These are phyloP conservation scores for Chalcosyrphus nemorum DNA, from an alignment of 2,888 invertebrate genomes.

Conservation along the genomic window DNA sequence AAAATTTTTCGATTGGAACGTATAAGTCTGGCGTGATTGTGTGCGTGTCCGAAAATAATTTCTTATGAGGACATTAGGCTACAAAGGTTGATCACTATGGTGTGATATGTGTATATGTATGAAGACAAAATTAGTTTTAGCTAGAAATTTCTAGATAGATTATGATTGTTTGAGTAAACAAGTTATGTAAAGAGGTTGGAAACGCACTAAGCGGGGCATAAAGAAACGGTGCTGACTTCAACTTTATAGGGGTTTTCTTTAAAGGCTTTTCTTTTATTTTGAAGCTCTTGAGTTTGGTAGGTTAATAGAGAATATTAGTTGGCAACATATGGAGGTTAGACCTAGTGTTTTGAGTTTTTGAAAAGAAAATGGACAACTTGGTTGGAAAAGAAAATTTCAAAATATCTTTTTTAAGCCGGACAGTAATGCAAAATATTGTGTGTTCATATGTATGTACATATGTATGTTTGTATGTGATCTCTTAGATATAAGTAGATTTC, in stretches of 20 bases:
- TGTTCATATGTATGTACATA: too few relatives aligned
- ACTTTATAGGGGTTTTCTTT: slow-evolving; percentile 25
- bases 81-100: slow-evolving; percentile 11
- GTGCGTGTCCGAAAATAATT: slow-evolving; percentile 28
- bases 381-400: too few relatives aligned
- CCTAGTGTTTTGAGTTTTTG: too few relatives aligned
- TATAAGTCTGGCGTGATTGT: slow-evolving; percentile 47
- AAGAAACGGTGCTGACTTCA: slow-evolving; percentile 26
- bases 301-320: too few relatives aligned
- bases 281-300: not conserved
- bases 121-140: not conserved
- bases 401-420: too few relatives aligned
- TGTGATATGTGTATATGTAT: slow-evolving; percentile 3
- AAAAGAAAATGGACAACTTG: too few relatives aligned
- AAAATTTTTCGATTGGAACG: slow-evolving; percentile 40
- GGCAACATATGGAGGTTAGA: too few relatives aligned
- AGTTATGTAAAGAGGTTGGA: slow-evolving; percentile 20
- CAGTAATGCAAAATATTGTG: too few relatives aligned
- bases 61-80: slow-evolving; percentile 15
- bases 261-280: too few relatives aligned
- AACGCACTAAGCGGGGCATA: not conserved
- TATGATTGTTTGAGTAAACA: not conserved
- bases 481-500: too few relatives aligned
- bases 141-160: slow-evolving; percentile 21
- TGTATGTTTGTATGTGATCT: too few relatives aligned